These are phyloP conservation scores for Tipula confusa DNA, from an alignment of 2,888 invertebrate species.

Conservation along the genomic window DNA sequence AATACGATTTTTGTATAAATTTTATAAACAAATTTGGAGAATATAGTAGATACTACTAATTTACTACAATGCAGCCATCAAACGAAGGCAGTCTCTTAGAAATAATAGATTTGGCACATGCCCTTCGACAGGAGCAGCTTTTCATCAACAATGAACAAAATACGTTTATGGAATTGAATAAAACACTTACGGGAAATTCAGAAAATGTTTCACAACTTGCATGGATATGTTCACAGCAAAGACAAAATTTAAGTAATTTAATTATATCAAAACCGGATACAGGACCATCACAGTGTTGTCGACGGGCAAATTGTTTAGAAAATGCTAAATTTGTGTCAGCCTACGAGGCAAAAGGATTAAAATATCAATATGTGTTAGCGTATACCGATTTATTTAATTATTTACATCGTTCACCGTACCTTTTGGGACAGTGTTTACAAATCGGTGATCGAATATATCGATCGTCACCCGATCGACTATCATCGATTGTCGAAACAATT, in stretches of 20 bases:
- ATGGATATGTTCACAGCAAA: conserved; percentile 85
- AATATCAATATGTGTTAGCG: conserved; percentile 67
- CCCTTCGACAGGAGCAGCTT: conserved; percentile 64
- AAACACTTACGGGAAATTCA: conserved; percentile 60
- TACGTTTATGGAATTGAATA: conserved; percentile 71
- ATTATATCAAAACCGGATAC: conserved; percentile 70
- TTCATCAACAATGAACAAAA: conserved; percentile 82
- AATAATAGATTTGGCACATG: conserved; percentile 50
- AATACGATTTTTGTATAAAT: not conserved
- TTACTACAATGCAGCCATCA: conserved; percentile 44
- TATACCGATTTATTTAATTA: conserved; percentile 66
- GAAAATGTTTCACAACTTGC: conserved; percentile 60
- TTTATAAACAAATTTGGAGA: not conserved
- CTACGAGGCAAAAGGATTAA: conserved; percentile 74
- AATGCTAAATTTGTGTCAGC: conserved; percentile 69
- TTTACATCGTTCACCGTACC: conserved; percentile 63
- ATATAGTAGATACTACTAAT: not conserved
- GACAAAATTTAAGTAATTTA: conserved; percentile 71
- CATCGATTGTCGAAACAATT: conserved; percentile 46
- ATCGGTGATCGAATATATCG: conserved; percentile 58
- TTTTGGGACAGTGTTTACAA: conserved; percentile 65
- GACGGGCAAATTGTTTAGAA: conserved; percentile 61
- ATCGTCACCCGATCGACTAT: conserved; percentile 44
- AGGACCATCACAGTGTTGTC: conserved; percentile 72
- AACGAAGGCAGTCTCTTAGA: conserved; percentile 48